Conservation (phyloP, 2,113 vertebrate genomes). For the Falcunculus frontatus region DNA sequence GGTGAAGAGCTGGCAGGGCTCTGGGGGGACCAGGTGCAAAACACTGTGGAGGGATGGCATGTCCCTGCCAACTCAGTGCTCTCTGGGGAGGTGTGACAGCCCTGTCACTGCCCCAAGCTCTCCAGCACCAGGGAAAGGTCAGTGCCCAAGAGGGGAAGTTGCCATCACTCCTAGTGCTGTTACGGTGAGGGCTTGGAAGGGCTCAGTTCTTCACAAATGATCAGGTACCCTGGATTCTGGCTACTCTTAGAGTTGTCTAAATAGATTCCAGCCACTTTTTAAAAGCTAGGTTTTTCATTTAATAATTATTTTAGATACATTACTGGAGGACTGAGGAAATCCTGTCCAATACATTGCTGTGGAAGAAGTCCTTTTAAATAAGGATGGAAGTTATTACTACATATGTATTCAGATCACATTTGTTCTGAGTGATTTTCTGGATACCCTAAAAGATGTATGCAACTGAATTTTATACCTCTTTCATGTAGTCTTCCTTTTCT, state of each 20-base stretch:
- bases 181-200: background rate
- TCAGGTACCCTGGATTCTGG: background rate
- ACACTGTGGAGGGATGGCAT: background rate
- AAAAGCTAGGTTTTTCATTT: background rate
- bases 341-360: background rate
- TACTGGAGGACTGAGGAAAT: background rate
- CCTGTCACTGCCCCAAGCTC: accelerated
- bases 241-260: background rate
- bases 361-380: background rate
- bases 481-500: background rate
- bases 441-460: background rate
- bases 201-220: background rate
- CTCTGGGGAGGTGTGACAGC: background rate
- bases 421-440: background rate
- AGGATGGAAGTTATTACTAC: background rate
- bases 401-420: background rate
- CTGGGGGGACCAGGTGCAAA: background rate
- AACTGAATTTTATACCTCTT: background rate
- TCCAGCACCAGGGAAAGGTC: background rate
- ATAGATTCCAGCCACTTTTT: background rate
- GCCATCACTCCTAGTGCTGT: accelerated
- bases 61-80: background rate
- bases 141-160: background rate
- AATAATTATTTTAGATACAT: background rate
- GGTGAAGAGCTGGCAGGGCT: background rate